phyloP scores from a whole-genome alignment of 2,113 vertebrate genomes.

The Oreochromis niloticus region DNA sequence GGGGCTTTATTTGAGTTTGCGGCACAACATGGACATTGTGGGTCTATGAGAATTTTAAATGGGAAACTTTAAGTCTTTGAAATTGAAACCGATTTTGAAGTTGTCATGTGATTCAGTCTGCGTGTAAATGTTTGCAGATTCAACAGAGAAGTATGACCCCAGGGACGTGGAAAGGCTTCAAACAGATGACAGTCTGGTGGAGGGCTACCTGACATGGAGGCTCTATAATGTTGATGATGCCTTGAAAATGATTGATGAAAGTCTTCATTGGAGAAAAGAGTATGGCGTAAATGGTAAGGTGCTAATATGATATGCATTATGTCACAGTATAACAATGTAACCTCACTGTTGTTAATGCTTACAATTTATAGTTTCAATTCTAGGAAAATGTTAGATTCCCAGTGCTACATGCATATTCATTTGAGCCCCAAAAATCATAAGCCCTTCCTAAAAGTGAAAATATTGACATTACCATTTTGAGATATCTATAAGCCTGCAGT shows the following conservation, averaged over 20 bases:
- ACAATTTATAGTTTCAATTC: neutral
- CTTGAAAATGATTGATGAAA: slow-evolving; percentile 96
- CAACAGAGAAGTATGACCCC: slow-evolving; percentile 84
- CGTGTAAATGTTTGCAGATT: slow-evolving; percentile 67
- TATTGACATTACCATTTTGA: slow-evolving; percentile 1
- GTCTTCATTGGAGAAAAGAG: slow-evolving; percentile 93
- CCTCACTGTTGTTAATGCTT: neutral
- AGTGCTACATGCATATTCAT: neutral
- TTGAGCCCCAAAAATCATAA: neutral
- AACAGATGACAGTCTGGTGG: slow-evolving; percentile 81
- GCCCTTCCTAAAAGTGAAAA: neutral
- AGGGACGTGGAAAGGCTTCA: slow-evolving; percentile 89
- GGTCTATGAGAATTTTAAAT: neutral
- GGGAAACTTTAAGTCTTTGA: neutral
- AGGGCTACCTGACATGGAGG: slow-evolving; percentile 84
- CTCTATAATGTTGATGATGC: slow-evolving; percentile 81
- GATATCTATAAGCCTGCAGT: neutral
- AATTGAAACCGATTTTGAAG: neutral
- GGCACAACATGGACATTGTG: neutral
- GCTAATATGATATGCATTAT: neutral
- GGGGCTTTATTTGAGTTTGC: neutral
- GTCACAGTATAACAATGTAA: neutral
- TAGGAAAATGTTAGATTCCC: neutral
- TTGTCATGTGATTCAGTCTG: neutral
- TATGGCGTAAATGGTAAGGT: slow-evolving; percentile 84